Evolutionary conservation across 2,797 vertebrate species (phyloP), one percentile per base, ranked within the genome.

Genomic region (Sebastes hubbsi): DNA sequence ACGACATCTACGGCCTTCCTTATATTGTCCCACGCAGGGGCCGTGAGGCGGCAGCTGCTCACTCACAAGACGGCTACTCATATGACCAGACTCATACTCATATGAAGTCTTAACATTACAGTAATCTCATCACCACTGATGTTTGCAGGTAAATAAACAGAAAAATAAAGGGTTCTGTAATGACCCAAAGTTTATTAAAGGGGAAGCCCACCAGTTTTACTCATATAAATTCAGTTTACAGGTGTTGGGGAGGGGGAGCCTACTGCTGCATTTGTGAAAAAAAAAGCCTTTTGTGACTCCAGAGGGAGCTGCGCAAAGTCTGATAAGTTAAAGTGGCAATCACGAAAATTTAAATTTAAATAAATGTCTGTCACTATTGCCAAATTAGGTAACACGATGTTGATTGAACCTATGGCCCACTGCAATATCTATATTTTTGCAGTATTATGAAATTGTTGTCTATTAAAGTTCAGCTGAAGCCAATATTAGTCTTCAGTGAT

Each of bases 1-100:
- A 93, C 92, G 87, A 71, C 91, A 92, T 88, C 89, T 54, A 13
- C 77, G 30, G 81, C 81, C 87, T 93, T 93, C 91, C 92, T 90
- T 80, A 85, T 79, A 93, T 92, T 94, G 92, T 93, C 91, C 88
- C 87, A 89, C 83, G 25, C 88, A 77, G 62, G 38, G 82, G 56
- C 61, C 62, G 6, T 8, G 52, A 78, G 78, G 66, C 74, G 13
- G 27, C 87, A 89, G 92, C 91, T 92, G 90, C 66, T 72, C 63
- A 63, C 75, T 34, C 82, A 73, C 62, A 82, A 52, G 52, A 74
- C 13, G 6, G 7, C 27, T 1, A 29, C 54, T 67, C 20, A 78
- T 38, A 46, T 46, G 42, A 46, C 16, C 42, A 46, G 42, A 52
- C 27, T 49, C 36, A 36, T 36, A 12, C 63, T 49, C 27, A 52